Conservation (phyloP, 1,140 invertebrate species). For the Hyles vespertilio region DNA sequence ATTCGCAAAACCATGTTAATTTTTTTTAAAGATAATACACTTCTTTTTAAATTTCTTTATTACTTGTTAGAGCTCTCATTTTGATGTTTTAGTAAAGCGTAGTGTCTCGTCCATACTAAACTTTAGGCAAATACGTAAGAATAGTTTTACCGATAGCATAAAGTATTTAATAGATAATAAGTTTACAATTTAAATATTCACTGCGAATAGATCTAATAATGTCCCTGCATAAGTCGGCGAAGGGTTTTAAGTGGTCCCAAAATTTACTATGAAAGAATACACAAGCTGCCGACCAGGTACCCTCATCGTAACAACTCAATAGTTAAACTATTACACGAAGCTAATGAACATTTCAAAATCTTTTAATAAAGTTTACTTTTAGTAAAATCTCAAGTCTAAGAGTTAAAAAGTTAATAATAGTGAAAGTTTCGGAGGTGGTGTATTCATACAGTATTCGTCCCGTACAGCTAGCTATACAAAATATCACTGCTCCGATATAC, state of each 20-base stretch:
- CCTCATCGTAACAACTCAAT: slow-evolving; percentile 25
- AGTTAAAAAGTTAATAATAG: slow-evolving; percentile 32
- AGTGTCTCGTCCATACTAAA: slow-evolving; percentile 58
- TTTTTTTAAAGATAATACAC: slow-evolving; percentile 30
- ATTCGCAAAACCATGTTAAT: slow-evolving; percentile 43
- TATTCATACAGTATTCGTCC: slow-evolving; percentile 13
- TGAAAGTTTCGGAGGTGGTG: not conserved
- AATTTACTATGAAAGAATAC: slow-evolving; percentile 70
- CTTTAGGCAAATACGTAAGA: slow-evolving; percentile 42
- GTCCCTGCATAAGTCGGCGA: not conserved
- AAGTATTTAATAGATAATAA: slow-evolving; percentile 20
- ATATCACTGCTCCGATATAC: slow-evolving; percentile 66
- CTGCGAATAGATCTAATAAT: slow-evolving; percentile 14
- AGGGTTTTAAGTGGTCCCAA: slow-evolving; percentile 43
- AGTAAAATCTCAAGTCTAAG: slow-evolving; percentile 44
- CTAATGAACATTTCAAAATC: slow-evolving; percentile 40
- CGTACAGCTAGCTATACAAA: slow-evolving; percentile 59
- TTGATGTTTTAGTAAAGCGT: slow-evolving; percentile 30
- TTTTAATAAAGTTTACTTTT: slow-evolving; percentile 24
- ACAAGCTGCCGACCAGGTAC: slow-evolving; percentile 35
- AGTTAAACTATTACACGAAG: slow-evolving; percentile 45
- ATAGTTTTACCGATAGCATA: slow-evolving; percentile 15
- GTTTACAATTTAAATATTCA: slow-evolving; percentile 26
- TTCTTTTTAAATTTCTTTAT: slow-evolving; percentile 8
- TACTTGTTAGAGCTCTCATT: slow-evolving; percentile 29